Conservation (phyloP, 2,113 vertebrate genomes). For the Sitta europaea region DNA sequence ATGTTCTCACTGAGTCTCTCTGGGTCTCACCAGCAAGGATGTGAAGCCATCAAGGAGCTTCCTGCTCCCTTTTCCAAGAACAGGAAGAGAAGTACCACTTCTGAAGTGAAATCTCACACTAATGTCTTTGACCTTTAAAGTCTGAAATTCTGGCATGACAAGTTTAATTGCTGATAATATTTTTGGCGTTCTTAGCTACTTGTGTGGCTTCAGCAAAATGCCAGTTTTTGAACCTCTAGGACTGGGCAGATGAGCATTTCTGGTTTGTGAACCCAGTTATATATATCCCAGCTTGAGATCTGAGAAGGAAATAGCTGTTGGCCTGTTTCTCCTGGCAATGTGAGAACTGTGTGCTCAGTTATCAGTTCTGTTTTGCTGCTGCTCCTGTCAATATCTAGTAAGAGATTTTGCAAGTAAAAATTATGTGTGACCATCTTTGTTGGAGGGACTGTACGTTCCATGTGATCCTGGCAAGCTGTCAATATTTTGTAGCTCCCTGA, state of each 20-base stretch:
- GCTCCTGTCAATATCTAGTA: not conserved
- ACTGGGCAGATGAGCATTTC: not conserved
- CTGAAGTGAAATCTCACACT: not conserved
- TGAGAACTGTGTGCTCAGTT: not conserved
- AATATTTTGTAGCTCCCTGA: not conserved
- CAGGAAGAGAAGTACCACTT: not conserved
- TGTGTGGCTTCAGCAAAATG: not conserved
- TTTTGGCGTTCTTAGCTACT: not conserved
- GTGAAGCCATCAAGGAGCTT: rapidly evolving
- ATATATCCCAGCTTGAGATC: not conserved
- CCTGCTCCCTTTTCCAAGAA: not conserved
- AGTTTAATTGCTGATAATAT: not conserved
- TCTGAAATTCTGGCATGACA: not conserved
- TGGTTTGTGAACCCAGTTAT: not conserved
- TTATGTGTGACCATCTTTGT: not conserved
- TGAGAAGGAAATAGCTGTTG: not conserved
- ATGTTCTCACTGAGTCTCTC: not conserved
- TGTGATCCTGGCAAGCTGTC: not conserved
- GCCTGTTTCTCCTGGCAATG: not conserved
- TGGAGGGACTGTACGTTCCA: not conserved
- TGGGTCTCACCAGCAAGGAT: not conserved
- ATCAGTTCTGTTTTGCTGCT: not conserved
- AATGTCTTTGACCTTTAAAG: not conserved
- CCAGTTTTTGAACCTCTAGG: not conserved
- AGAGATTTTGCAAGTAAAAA: not conserved